Base-by-base conservation (phyloP, 2,113 vertebrate genomes). In the Phylloscopus trochiloides region DNA sequence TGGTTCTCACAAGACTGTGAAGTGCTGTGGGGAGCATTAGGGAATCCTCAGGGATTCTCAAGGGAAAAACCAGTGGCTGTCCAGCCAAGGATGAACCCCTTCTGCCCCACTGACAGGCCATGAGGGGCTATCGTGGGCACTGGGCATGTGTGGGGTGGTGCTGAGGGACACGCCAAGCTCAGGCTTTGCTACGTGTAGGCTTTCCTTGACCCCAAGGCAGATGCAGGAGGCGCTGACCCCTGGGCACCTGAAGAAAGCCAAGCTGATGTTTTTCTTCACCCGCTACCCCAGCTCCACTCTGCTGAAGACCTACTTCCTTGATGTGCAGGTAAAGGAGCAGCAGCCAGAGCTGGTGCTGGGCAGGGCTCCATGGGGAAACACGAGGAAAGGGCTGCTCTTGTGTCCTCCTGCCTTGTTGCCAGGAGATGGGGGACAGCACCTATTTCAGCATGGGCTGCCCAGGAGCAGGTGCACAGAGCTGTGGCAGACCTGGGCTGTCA, bases 211-310 rank as follows among this genome's bases (percentile, higher is more conserved):
- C 32, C 59, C n/a, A 28, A 59, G 77, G 85, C 96, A 99, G 97
- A 98, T 99, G 94, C 99, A 99, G 98, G 99, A 99, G 93, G 98
- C 98, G 1, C 97, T 99, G 95, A 99, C 98, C 26, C 99, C 99
- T 0, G 97, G 98, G 77, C 99, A 99, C 96, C 96, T 99, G 98
- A 99, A 99, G 98, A 99, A 99, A 93, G 99, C 99, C 78, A 99
- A 99, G 73, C 97, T 99, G 61, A 99, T 99, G 99, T 99, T 99
- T 97, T 99, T 99, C 98, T 99, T 99, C 96, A 99, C 99, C 6
- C 99, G 99, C 84, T 99, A 99, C 84, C 99, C 99, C 72, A 99
- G 99, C 97, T 99, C 99, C 90, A 98, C 97, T 65, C 98, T 99
- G 81, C 98, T 99, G 95, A 99, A 99, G 95, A 98, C 98, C 54